A percentile compares a stretch with the other conserved stretches of the same genome.
Conservation (phyloP, 2,113 vertebrate species). For the Euleptes europaea region DNA sequence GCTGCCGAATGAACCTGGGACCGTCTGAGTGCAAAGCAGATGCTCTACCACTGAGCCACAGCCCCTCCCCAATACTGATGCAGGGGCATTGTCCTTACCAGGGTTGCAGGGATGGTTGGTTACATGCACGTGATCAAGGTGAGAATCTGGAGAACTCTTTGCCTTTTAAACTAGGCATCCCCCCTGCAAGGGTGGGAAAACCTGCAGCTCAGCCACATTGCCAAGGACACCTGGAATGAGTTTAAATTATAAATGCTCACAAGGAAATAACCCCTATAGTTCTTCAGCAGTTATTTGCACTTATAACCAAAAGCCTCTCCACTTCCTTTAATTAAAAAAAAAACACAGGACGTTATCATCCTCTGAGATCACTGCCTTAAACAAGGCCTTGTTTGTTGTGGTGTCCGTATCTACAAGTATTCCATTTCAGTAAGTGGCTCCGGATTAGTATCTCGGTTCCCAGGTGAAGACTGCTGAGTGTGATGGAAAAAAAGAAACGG, state of each 20-base stretch:
- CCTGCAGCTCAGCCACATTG: neutral
- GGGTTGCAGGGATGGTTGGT: too few species aligned
- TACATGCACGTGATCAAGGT: too few species aligned
- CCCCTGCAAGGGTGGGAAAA: neutral
- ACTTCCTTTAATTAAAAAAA: slow-evolving; percentile 16
- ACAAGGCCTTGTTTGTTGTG: slow-evolving; percentile 50
- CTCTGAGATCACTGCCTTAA: slow-evolving; percentile 51
- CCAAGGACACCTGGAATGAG: neutral
- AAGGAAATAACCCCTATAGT: neutral
- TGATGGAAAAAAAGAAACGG: neutral
- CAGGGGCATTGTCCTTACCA: too few species aligned
- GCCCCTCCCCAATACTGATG: too few species aligned
- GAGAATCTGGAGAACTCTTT: neutral
- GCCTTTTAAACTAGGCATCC: neutral
- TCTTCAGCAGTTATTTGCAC: neutral
- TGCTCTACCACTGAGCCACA: too few species aligned
- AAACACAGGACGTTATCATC: slow-evolving; percentile 38
- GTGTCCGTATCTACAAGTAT: neutral
- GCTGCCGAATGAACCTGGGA: too few species aligned
- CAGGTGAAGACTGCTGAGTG: slow-evolving; percentile 4
- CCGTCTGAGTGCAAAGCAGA: too few species aligned
- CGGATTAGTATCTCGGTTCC: neutral
- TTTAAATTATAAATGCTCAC: neutral
- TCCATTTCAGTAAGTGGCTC: neutral
- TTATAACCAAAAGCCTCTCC: neutral